These are phyloP conservation scores for Leptopilina syphax DNA, from an alignment of 2,888 invertebrate species.

Conservation along the genomic window DNA sequence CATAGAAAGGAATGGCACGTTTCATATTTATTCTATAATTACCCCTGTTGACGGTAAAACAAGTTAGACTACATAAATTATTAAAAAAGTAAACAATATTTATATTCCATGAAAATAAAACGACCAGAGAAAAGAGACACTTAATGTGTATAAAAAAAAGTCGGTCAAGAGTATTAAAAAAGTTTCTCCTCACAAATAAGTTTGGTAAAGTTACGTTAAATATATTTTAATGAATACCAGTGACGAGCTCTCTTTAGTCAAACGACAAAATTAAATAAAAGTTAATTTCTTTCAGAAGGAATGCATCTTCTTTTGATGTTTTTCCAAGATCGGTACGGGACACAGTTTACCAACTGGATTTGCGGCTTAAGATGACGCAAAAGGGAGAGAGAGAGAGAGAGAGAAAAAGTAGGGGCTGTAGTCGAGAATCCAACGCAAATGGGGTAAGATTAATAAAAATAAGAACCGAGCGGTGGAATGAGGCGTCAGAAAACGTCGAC, in stretches of 20 bases:
- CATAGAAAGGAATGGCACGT: too few relatives aligned
- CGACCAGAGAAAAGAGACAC: too few relatives aligned
- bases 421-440: slow-evolving; percentile 22
- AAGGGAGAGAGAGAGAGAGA: neutral
- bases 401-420: neutral
- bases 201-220: neutral
- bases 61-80: too few relatives aligned
- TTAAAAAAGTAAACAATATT: too few relatives aligned
- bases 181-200: neutral
- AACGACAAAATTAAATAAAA: slow-evolving; percentile 58
- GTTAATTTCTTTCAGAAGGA: slow-evolving; percentile 54
- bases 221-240: slow-evolving; percentile 2
- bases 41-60: too few relatives aligned
- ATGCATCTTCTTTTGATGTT: slow-evolving; percentile 46
- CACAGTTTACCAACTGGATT: slow-evolving; percentile 55
- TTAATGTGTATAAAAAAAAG: too few relatives aligned
- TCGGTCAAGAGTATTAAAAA: too few relatives aligned
- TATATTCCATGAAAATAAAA: too few relatives aligned
- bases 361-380: slow-evolving; percentile 32
- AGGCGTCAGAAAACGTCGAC: slow-evolving; percentile 33
- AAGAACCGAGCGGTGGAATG: slow-evolving; percentile 33
- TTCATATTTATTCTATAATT: too few relatives aligned
- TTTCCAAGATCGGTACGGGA: slow-evolving; percentile 44
- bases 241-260: slow-evolving; percentile 48
- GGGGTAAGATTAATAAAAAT: slow-evolving; percentile 54